phyloP scores from a whole-genome alignment of 2,113 vertebrate species.

The Chitala chitala region DNA sequence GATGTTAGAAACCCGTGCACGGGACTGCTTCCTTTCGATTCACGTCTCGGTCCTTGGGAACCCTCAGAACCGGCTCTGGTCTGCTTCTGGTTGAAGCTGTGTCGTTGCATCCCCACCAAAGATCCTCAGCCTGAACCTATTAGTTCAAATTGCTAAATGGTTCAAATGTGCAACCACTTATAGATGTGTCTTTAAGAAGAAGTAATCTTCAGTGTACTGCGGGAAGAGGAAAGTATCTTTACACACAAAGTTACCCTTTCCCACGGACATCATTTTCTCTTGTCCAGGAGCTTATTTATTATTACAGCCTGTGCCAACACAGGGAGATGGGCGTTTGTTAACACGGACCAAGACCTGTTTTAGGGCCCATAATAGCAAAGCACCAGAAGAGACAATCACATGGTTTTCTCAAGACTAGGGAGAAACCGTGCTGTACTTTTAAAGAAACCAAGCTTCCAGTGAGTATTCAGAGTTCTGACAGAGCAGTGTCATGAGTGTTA shows the following conservation, averaged over 20 bases:
- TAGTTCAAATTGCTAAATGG: conserved; percentile 64
- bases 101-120: conserved; percentile 39
- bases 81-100: conserved; percentile 32
- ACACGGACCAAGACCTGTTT: neutral
- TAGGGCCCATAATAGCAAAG: no score
- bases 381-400: neutral
- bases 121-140: conserved; percentile 62
- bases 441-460: neutral
- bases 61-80: neutral
- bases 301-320: conserved; percentile 19
- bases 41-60: neutral
- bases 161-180: conserved; percentile 65
- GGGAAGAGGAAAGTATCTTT: conserved; percentile 36
- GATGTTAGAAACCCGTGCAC: no score
- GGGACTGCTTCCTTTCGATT: no score
- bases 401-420: neutral
- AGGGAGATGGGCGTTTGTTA: conserved; percentile 8
- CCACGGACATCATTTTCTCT: conserved; percentile 23
- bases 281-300: conserved; percentile 25
- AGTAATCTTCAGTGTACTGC: conserved; percentile 59
- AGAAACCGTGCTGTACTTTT: neutral
- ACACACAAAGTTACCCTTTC: conserved; percentile 34
- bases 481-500: neutral
- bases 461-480: neutral
- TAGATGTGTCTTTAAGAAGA: conserved; percentile 55